phyloP scores from a whole-genome alignment of 2,888 invertebrate species.

The Drosophila nr. medialis region DNA sequence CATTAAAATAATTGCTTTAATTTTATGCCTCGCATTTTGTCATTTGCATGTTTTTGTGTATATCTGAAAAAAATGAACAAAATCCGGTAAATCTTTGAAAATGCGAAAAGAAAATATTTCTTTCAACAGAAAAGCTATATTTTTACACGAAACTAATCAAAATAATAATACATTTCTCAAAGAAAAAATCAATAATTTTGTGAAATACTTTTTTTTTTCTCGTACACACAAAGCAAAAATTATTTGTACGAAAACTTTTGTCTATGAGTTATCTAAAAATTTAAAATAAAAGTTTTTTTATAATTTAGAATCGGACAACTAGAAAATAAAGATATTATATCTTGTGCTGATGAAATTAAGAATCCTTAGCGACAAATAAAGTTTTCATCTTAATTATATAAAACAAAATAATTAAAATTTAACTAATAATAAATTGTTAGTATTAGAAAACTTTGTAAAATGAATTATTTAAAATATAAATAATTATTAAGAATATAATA shows the following conservation, averaged over 20 bases:
- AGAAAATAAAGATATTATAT: background rate
- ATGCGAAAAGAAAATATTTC: background rate
- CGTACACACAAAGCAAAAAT: background rate
- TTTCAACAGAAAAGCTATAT: background rate
- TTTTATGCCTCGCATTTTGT: background rate
- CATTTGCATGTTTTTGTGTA: background rate
- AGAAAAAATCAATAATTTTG: background rate
- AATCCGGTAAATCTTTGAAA: background rate
- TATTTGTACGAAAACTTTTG: background rate
- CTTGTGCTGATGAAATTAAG: background rate
- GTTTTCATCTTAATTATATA: background rate
- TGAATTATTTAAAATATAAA: background rate
- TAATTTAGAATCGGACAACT: background rate
- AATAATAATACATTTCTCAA: background rate
- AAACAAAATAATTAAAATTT: background rate
- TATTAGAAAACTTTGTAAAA: background rate
- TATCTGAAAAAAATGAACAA: background rate
- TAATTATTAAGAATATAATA: background rate
- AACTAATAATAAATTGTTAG: background rate
- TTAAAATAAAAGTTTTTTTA: background rate
- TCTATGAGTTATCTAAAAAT: background rate
- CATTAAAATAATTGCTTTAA: background rate
- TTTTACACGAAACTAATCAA: background rate
- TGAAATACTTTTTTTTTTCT: background rate
- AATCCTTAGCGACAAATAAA: background rate